These are phyloP conservation scores for Hypercompe scribonia DNA, from an alignment of 2,888 invertebrate species.

Conservation along the genomic window DNA sequence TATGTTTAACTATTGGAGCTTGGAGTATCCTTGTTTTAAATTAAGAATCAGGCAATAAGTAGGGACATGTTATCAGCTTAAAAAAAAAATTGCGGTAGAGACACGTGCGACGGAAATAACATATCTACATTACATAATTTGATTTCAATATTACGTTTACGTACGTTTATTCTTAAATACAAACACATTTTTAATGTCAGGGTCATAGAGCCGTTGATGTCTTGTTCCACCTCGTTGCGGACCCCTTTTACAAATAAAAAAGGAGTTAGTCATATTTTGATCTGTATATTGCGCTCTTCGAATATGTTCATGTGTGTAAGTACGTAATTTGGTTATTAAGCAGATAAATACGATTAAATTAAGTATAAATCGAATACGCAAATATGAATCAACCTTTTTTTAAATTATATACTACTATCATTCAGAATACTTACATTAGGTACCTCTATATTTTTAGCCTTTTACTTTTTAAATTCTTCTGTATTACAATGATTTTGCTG, in stretches of 20 bases:
- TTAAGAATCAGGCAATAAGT: background rate
- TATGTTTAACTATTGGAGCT: background rate
- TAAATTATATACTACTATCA: background rate
- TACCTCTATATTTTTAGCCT: background rate
- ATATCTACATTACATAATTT: background rate
- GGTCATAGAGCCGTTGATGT: slow-evolving; percentile 53
- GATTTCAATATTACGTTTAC: background rate
- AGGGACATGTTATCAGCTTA: background rate
- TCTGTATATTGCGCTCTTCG: background rate
- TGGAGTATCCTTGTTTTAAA: background rate
- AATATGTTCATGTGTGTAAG: background rate
- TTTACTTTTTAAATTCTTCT: background rate
- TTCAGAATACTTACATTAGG: background rate
- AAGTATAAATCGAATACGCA: background rate
- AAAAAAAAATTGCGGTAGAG: background rate
- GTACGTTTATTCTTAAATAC: background rate
- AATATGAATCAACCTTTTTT: background rate
- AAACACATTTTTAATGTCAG: slow-evolving; percentile 18
- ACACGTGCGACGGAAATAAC: background rate
- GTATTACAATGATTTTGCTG: background rate
- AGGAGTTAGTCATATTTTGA: background rate
- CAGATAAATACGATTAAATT: background rate
- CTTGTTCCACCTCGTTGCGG: slow-evolving; percentile 80
- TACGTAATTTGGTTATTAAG: background rate
- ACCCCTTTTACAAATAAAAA: slow-evolving; percentile 63